Conservation (phyloP, 2,113 vertebrate species). For the Microtus ochrogaster region DNA sequence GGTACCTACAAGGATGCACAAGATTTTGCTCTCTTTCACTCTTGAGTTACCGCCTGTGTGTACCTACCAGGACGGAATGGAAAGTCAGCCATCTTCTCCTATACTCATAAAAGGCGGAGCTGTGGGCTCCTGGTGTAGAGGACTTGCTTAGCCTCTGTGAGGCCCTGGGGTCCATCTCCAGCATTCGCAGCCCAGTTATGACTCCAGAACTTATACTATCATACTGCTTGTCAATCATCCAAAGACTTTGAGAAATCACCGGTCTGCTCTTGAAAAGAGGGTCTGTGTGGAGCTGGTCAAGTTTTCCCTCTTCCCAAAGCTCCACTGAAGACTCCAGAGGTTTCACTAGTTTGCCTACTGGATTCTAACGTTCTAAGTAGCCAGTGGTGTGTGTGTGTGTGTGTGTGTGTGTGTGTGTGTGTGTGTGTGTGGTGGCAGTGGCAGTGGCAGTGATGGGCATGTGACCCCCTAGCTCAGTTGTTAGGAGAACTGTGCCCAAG, state of each 20-base stretch:
- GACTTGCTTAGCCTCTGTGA: neutral
- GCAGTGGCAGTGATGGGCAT: neutral
- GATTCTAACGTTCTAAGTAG: slow-evolving; percentile 1
- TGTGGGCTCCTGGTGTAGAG: neutral
- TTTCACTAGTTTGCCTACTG: neutral
- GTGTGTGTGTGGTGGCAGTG: too few species aligned
- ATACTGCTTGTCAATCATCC: neutral
- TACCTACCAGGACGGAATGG: neutral
- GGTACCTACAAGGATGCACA: neutral
- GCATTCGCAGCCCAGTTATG: neutral
- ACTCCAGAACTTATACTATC: neutral
- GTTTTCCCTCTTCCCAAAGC: neutral
- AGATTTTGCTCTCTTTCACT: neutral
- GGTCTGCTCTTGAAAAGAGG: neutral
- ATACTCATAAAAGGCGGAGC: neutral
- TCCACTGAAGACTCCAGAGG: neutral
- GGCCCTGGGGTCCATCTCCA: neutral
- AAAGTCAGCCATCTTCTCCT: neutral
- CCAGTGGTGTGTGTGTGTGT: neutral
- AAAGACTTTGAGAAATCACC: neutral
- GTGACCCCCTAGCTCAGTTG: slow-evolving; percentile 1
- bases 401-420: neutral
- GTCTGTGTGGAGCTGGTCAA: neutral
- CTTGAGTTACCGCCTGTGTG: neutral
- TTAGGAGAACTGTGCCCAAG: neutral